Evolutionary conservation across 2,113 vertebrate genomes (phyloP), one percentile per base, ranked within the genome.

Genomic region (Bungarus multicinctus): DNA sequence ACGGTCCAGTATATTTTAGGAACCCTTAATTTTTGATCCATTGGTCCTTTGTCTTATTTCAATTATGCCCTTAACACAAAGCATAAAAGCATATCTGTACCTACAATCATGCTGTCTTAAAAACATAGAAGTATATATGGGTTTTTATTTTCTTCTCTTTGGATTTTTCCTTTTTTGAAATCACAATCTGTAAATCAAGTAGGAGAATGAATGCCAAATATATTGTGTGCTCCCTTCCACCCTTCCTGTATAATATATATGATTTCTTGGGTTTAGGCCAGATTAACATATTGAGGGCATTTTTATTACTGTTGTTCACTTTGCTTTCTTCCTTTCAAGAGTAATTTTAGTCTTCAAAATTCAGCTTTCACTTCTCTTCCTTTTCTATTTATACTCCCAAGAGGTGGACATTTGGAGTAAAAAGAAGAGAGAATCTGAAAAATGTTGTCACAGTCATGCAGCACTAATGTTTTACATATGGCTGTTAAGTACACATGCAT

Each of bases 381-480:
- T 86, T 93, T 90, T 87, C 85, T 87, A 34, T 30, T 85, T 89
- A 58, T 85, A 89, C 53, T 92, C 92, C 88, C 92, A 85, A 85
- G 64, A 85, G 69, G 39, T 92, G 89, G 64, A 81, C 89, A 89
- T 85, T 58, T 85, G 92, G 88, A 89, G 88, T 58, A 85, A 89
- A 92, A 58, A 87, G 20, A 47, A 89, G n/a, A 4, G 47, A 88
- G 34, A 92, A 92, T 89, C 34, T 89, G 50, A 92, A 92, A 92
- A 85, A 89, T 89, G 64, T 89, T 92, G 64, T 50, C 64, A 85
- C 64, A 92, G 88, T 85, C 88, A 85, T 89, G 50, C 53, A 85
- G 47, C 27, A 5, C 53, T 92, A 89, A 92, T 89, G 92, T 89
- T 58, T 92, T 92, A 88, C 92, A 92, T 69, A 89, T 92, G 92